Percentiles rank a stretch among this genome's conserved stretches.
Evolutionary conservation across 2,888 invertebrate genomes (phyloP).

Genomic region (Nowickia ferox): DNA sequence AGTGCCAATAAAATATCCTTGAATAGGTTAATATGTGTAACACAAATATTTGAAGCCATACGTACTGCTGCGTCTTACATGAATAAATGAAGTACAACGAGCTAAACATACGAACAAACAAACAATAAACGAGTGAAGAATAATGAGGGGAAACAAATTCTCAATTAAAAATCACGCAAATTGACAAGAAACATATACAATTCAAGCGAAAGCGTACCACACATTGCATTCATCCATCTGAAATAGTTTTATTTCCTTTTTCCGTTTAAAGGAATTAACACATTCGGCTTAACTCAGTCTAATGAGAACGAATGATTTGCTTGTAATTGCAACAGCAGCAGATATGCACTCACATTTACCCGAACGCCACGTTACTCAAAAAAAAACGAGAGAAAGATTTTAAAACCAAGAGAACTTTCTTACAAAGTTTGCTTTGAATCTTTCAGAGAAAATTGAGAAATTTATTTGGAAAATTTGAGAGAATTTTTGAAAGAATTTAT

Average conservation of each 20-base stretch:
- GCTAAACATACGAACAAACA: constrained; percentile 10
- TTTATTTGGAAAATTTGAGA: not conserved
- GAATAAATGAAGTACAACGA: constrained; percentile 49
- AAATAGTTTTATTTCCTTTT: not conserved
- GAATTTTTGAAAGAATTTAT: constrained; percentile 1
- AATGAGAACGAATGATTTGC: constrained; percentile 33
- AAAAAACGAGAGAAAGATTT: not conserved
- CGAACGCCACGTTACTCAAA: no score
- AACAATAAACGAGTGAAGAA: constrained; percentile 19
- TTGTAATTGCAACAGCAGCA: not conserved
- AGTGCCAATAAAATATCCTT: constrained; percentile 58
- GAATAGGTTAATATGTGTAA: constrained; percentile 64
- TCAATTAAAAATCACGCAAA: constrained; percentile 14
- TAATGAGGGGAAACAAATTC: constrained; percentile 1
- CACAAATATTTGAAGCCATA: constrained; percentile 56
- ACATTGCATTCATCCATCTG: constrained; percentile 37
- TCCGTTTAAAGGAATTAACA: constrained; percentile 41
- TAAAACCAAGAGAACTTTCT: not conserved
- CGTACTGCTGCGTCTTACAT: constrained; percentile 14
- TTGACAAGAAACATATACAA: constrained; percentile 18
- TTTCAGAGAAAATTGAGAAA: constrained; percentile 21
- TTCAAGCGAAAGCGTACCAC: constrained; percentile 28
- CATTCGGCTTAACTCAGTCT: constrained; percentile 41
- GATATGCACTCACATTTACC: not conserved
- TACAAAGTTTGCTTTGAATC: not conserved